A percentile compares a stretch with the other conserved stretches of the same genome.
phyloP scores from a whole-genome alignment of 2,888 invertebrate genomes.

The Caenorhabditis sp. region DNA sequence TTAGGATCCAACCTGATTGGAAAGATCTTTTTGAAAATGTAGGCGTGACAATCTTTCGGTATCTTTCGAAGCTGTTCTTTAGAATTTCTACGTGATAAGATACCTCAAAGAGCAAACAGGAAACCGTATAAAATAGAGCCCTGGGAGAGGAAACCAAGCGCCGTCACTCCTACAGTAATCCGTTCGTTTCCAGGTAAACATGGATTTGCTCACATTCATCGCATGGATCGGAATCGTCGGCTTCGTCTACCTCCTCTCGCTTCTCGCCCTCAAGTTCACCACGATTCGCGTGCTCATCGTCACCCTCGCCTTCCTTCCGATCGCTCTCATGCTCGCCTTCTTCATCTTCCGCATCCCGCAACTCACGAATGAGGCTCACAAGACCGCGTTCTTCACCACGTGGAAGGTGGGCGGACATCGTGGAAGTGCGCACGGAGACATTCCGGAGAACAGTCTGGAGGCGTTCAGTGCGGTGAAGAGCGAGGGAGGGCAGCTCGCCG shows the following conservation, averaged over 20 bases:
- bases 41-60: too few relatives aligned
- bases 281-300: conserved; percentile 44
- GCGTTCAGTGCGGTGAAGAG: conserved; percentile 47
- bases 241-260: conserved; percentile 32
- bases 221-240: conserved; percentile 35
- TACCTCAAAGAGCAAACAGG: background rate
- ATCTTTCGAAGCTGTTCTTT: too few relatives aligned
- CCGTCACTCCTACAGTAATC: background rate
- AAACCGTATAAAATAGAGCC: background rate
- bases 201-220: conserved; percentile 44
- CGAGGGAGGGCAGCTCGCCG: conserved; percentile 54
- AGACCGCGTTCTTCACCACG: conserved; percentile 31
- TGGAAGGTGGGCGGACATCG: conserved; percentile 57
- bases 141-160: too few relatives aligned
- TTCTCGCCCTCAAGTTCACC: conserved; percentile 48
- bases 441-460: conserved; percentile 53
- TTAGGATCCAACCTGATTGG: too few relatives aligned
- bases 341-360: conserved; percentile 51
- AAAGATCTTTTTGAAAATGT: too few relatives aligned
- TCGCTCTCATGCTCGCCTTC: conserved; percentile 33
- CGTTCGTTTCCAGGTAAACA: conserved; percentile 43
- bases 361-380: conserved; percentile 28
- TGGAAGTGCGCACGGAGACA: conserved; percentile 41
- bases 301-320: conserved; percentile 24
- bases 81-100: too few relatives aligned